Evolutionary conservation across 2,113 vertebrate species (phyloP).

Genomic region (Xenotilapia flavipinnis): DNA sequence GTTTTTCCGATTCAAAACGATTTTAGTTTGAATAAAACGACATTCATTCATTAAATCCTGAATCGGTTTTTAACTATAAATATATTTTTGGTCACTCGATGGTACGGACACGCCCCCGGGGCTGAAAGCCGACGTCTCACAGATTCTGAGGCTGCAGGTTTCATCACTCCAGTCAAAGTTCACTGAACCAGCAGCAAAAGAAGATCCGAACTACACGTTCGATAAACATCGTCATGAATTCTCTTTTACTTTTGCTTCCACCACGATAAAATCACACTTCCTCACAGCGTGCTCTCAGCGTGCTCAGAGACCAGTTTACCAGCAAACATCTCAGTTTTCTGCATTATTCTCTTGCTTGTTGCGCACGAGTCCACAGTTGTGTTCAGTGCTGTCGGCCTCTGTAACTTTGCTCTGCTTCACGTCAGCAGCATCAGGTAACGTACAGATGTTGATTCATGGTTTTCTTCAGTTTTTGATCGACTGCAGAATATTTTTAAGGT

Average conservation of each 20-base stretch:
- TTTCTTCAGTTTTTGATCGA: rapidly evolving
- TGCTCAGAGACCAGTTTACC: background rate
- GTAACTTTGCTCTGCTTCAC: background rate
- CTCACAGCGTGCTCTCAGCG: rapidly evolving
- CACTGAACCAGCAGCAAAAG: background rate
- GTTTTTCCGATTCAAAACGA: rapidly evolving
- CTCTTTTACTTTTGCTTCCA: background rate
- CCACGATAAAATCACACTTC: background rate
- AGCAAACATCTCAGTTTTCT: background rate
- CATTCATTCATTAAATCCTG: background rate
- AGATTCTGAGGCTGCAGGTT: background rate
- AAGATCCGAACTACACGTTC: background rate
- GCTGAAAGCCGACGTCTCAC: background rate
- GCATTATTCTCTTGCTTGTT: background rate
- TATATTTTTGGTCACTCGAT: background rate
- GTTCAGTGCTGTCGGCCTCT: background rate
- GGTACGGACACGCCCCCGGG: background rate
- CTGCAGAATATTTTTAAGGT: background rate
- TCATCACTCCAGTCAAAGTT: background rate
- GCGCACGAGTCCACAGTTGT: background rate
- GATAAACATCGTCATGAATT: background rate
- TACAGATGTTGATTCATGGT: background rate
- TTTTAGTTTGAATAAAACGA: background rate
- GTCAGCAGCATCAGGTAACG: background rate
- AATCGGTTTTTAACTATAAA: background rate